Conservation (phyloP, 2,888 invertebrate species). For the Schrankia costaestrigalis region DNA sequence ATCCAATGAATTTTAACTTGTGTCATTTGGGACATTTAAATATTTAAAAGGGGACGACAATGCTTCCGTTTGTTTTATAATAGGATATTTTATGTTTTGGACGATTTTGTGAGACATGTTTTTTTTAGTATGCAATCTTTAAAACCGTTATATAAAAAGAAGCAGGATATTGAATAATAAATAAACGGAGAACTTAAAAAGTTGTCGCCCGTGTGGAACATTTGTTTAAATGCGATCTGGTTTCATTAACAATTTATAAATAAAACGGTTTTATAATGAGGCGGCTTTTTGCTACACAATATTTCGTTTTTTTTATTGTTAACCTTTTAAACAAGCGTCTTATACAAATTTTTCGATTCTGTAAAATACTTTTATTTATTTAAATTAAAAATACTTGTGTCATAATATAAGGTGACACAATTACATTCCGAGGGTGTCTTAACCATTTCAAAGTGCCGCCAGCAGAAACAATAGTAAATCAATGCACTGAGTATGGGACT, state of each 20-base stretch:
- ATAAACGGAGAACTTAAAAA: not conserved
- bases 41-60: conserved; percentile 56
- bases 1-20: conserved; percentile 72
- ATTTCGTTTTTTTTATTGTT: no score
- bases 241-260: conserved; percentile 1
- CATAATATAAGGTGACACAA: no score
- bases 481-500: no score
- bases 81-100: conserved; percentile 27
- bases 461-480: no score
- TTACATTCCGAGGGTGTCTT: no score
- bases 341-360: no score
- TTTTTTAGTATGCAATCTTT: conserved; percentile 15
- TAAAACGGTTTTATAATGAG: no score
- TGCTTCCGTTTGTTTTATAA: conserved; percentile 44
- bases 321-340: no score
- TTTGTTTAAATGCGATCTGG: conserved; percentile 13
- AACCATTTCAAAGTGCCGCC: no score
- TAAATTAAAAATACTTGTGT: no score
- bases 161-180: conserved; percentile 26
- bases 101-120: conserved; percentile 19
- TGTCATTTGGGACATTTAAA: conserved; percentile 60
- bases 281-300: no score
- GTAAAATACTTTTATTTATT: no score
- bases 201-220: conserved; percentile 7
- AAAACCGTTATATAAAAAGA: conserved; percentile 23